Percentiles rank a stretch among this genome's conserved stretches.
Evolutionary conservation across 2,888 invertebrate genomes (phyloP).

Genomic region (Fragum fragum): DNA sequence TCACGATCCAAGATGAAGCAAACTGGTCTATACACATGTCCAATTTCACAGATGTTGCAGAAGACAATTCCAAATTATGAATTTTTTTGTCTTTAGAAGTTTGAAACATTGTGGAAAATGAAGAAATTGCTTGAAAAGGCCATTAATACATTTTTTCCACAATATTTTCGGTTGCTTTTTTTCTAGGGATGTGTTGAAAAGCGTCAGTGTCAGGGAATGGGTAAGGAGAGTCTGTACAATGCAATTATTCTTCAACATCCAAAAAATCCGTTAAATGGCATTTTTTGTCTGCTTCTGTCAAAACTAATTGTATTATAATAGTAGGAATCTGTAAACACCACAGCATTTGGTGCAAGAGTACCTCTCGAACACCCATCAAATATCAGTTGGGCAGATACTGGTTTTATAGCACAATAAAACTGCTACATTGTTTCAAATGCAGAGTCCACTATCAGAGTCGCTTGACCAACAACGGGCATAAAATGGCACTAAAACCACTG

Average conservation of each 20-base stretch:
- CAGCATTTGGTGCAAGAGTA: slow-evolving; percentile 10
- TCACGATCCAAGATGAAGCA: no score
- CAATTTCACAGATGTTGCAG: no score
- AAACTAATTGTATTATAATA: not conserved
- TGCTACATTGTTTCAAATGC: slow-evolving; percentile 62
- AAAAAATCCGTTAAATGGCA: not conserved
- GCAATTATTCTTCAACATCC: not conserved
- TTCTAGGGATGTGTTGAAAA: no score
- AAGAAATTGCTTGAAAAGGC: no score
- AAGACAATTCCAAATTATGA: no score
- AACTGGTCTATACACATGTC: no score
- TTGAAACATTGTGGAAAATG: no score
- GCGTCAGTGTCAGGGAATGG: no score
- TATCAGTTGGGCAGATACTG: slow-evolving; percentile 61
- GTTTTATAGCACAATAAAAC: slow-evolving; percentile 64
- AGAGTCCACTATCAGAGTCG: slow-evolving; percentile 43
- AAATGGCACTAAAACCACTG: slow-evolving; percentile 51
- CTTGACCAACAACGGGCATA: slow-evolving; percentile 54
- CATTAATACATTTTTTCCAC: no score
- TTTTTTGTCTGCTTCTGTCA: not conserved
- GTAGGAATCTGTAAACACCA: not conserved
- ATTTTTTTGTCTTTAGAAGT: no score
- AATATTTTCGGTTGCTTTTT: no score
- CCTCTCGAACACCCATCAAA: slow-evolving; percentile 50
- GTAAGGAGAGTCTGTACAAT: no score